phyloP scores from a whole-genome alignment of 2,113 vertebrate species.

The Engystomops pustulosus region DNA sequence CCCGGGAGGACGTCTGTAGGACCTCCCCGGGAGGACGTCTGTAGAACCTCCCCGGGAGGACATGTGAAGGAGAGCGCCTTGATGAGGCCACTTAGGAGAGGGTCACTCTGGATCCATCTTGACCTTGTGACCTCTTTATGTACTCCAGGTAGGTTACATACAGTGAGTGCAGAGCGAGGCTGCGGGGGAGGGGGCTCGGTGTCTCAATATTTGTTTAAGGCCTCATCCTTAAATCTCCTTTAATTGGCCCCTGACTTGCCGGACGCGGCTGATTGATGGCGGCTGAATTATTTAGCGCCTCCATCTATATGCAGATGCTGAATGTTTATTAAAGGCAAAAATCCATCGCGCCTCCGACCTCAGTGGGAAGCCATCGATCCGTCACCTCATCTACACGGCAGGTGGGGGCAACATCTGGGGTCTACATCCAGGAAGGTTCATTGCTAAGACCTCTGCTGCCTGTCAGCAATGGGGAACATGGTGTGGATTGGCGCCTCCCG shows the following conservation, averaged over 20 bases:
- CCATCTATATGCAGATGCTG: conserved; percentile 53
- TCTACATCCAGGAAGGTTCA: no score
- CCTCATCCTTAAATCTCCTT: conserved; percentile 35
- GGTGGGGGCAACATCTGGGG: no score
- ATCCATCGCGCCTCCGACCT: conserved; percentile 41
- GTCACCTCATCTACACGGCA: conserved; percentile 1
- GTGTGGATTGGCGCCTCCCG: no score
- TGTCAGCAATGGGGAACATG: no score
- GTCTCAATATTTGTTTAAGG: conserved; percentile 49
- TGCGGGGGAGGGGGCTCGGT: not conserved
- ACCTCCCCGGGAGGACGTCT: no score
- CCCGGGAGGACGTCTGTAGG: no score
- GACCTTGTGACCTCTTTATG: not conserved
- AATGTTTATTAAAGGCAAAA: conserved; percentile 56
- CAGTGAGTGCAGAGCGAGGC: no score
- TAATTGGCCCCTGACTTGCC: not conserved
- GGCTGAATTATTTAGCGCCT: conserved; percentile 50
- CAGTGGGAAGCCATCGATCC: conserved; percentile 22
- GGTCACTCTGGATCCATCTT: not conserved
- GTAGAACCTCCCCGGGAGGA: not conserved
- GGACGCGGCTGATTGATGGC: conserved; percentile 25
- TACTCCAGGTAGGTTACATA: not conserved
- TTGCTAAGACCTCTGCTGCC: no score
- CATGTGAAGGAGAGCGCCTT: not conserved
- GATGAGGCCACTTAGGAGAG: no score